Conservation (phyloP, 1,140 invertebrate genomes). For the Episyrphus balteatus region DNA sequence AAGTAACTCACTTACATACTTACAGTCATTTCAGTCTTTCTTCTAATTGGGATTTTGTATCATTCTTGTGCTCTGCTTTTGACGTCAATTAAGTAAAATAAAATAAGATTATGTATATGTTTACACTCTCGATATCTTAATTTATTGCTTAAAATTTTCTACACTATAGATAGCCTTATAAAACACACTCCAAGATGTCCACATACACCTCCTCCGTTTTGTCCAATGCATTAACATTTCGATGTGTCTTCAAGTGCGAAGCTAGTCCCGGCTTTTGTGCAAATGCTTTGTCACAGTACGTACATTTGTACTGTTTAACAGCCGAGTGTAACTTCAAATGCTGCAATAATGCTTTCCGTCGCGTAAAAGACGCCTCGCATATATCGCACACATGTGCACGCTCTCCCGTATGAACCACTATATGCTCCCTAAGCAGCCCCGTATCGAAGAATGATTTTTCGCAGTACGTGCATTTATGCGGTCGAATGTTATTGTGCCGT, state of each 20-base stretch:
- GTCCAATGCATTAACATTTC: too few species aligned
- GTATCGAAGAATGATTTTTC: constrained; percentile 65
- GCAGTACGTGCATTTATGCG: constrained; percentile 62
- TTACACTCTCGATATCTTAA: too few species aligned
- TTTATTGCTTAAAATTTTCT: too few species aligned
- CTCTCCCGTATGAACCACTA: constrained; percentile 74
- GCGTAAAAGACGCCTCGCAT: constrained; percentile 69
- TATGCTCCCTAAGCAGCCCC: constrained; percentile 35
- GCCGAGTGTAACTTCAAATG: constrained; percentile 28
- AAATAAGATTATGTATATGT: too few species aligned
- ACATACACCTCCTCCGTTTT: too few species aligned
- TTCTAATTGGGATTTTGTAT: too few species aligned
- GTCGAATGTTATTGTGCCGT: constrained; percentile 73
- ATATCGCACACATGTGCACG: constrained; percentile 62
- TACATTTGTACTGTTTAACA: constrained; percentile 30
- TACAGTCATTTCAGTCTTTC: too few species aligned
- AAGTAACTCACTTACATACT: too few species aligned
- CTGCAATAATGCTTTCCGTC: constrained; percentile 56
- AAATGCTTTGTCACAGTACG: constrained; percentile 29
- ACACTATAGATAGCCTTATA: too few species aligned
- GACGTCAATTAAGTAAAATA: too few species aligned
- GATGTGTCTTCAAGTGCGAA: constrained; percentile 20
- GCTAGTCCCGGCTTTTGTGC: constrained; percentile 29
- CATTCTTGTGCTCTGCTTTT: too few species aligned
- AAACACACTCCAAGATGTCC: too few species aligned